Conservation (phyloP, 2,888 invertebrate genomes). For the Melanotus villosus region DNA sequence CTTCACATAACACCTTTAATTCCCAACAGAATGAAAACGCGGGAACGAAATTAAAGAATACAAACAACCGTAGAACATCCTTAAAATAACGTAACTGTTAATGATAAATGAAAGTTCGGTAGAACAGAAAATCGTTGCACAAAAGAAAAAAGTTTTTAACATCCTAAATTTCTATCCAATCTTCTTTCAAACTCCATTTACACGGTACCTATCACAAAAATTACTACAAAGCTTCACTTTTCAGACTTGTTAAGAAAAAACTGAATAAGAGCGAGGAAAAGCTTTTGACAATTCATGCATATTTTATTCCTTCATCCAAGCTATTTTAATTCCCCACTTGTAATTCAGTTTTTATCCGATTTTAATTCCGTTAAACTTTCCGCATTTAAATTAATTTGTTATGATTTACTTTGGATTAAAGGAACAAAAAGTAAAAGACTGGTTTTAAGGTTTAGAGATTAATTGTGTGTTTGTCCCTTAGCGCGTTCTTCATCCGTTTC, state of each 20-base stretch:
- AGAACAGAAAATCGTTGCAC: neutral
- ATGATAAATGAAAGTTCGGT: neutral
- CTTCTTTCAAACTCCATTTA: constrained; percentile 13
- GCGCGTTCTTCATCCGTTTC: constrained; percentile 21
- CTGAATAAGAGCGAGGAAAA: constrained; percentile 1
- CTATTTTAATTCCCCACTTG: constrained; percentile 11
- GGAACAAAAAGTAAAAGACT: neutral
- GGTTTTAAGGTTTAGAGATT: neutral
- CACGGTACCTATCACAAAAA: constrained; percentile 12
- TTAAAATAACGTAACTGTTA: neutral
- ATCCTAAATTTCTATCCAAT: neutral
- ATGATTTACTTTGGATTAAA: neutral
- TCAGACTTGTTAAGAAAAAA: constrained; percentile 10
- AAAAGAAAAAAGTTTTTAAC: constrained; percentile 16
- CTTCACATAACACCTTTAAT: too few relatives aligned
- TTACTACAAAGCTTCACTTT: constrained; percentile 5
- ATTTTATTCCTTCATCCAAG: constrained; percentile 10
- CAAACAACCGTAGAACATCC: neutral
- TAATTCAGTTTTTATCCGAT: constrained; percentile 9
- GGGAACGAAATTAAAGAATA: neutral
- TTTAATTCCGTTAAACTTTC: constrained; percentile 5
- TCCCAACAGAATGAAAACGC: too few relatives aligned
- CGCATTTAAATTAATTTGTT: constrained; percentile 6
- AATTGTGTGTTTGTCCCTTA: constrained; percentile 6
- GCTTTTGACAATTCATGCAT: constrained; percentile 19